Base-by-base conservation (phyloP, 2,888 invertebrate genomes). In the Heteromyza rotundicornis region DNA sequence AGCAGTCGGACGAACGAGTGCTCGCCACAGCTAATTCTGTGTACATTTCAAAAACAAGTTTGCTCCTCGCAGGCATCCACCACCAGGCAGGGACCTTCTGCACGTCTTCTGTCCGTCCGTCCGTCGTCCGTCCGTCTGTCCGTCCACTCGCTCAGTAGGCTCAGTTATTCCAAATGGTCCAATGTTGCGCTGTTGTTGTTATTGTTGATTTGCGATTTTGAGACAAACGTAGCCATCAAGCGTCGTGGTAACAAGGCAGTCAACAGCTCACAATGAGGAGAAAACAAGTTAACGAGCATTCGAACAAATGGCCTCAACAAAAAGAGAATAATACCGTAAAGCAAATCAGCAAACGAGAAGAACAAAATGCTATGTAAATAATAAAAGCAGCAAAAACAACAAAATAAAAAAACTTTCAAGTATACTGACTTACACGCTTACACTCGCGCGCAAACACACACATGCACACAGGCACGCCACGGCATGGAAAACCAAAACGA, bases 211-310 rank as follows among this genome's bases (percentile, higher is more conserved):
- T 27, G 27, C 27, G 10, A 27, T 27, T 5, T 27, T 5, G 27
- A 27, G 10, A 27, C 27, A 7, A 27, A 27, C 27, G 27, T 27
- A 27, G 35, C 23, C 23, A 50, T 40, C 17, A 19, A 56, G 68
- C 67, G 64, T n/a, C n/a, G n/a, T 66, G 73, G 74, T 77, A 74
- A 74, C 77, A 66, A 74, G 74, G 68, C 57, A 57, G 53, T 53
- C 57, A 61, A 57, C 57, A 57, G 40, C 57, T 53, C 19, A 27
- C 51, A 53, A 64, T 56, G 53, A 59, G 59, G 35, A 32, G 51
- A 55, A 54, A 58, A 59, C 49, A 59, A 59, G 47, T 47, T 53
- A 58, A 54, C 59, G 50, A 56, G 27, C 52, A 24, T 40, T 44
- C 17, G 35, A 54, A 50, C 19, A 27, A 59, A 53, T 58, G 51